Conservation (phyloP, 2,888 invertebrate genomes). For the Chalcis sispes region DNA sequence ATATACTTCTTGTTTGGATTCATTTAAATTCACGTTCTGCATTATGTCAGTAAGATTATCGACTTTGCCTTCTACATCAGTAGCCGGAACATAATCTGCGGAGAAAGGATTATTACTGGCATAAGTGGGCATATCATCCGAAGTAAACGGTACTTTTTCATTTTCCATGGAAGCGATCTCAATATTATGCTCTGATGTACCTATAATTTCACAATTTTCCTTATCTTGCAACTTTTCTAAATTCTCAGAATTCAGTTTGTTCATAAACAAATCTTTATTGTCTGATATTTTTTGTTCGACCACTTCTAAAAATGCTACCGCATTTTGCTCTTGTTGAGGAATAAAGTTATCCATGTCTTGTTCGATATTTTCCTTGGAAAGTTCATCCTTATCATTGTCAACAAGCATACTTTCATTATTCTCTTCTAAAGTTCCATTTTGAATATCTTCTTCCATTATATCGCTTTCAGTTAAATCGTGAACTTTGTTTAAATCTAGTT, state of each 20-base stretch:
- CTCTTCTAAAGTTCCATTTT: slow-evolving; percentile 39
- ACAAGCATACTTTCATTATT: slow-evolving; percentile 54
- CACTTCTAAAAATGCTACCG: slow-evolving; percentile 41
- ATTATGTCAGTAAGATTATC: slow-evolving; percentile 15
- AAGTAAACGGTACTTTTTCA: neutral
- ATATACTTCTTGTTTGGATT: neutral
- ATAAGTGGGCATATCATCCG: slow-evolving; percentile 14
- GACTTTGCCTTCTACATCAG: slow-evolving; percentile 7
- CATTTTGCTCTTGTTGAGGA: slow-evolving; percentile 44
- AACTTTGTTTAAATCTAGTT: slow-evolving; percentile 76
- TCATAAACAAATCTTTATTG: slow-evolving; percentile 53
- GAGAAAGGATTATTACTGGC: slow-evolving; percentile 47
- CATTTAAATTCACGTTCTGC: slow-evolving; percentile 19
- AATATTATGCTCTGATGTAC: slow-evolving; percentile 19
- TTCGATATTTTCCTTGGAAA: slow-evolving; percentile 49
- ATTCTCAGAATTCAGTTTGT: slow-evolving; percentile 39
- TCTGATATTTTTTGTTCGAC: slow-evolving; percentile 46
- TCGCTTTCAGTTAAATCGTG: slow-evolving; percentile 72
- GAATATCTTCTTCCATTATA: slow-evolving; percentile 46
- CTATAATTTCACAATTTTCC: slow-evolving; percentile 11
- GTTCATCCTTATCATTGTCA: slow-evolving; percentile 22
- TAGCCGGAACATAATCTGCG: slow-evolving; percentile 44
- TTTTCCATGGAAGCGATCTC: slow-evolving; percentile 4
- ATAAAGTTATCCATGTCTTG: slow-evolving; percentile 40
- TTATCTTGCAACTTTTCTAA: neutral